phyloP scores from a whole-genome alignment of 2,797 vertebrate genomes.

The Sylvia borin region DNA sequence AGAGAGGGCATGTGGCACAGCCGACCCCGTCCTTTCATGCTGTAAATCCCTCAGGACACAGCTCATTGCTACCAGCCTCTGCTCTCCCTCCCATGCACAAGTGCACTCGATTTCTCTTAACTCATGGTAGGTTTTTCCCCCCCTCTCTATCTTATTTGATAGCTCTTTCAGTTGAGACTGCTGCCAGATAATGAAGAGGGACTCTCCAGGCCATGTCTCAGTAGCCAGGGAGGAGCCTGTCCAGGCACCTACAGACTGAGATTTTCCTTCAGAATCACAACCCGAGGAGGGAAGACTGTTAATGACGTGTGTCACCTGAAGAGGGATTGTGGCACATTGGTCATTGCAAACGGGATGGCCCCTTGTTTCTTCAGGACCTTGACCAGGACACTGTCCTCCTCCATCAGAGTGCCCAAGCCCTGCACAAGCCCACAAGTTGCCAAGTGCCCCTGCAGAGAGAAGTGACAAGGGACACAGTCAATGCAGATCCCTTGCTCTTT shows the following conservation, averaged over 20 bases:
- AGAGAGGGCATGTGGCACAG: not conserved
- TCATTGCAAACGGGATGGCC: conserved; percentile 86
- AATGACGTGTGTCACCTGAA: conserved; percentile 71
- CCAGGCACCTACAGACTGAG: not conserved
- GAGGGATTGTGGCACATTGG: conserved; percentile 84
- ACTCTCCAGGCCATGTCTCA: not conserved
- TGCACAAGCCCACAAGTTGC: conserved; percentile 78
- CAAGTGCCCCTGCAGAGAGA: conserved; percentile 76
- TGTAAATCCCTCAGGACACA: fast-evolving
- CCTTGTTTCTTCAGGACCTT: conserved; percentile 87
- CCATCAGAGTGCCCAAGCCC: conserved; percentile 62
- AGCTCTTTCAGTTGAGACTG: not conserved
- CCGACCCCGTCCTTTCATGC: not conserved
- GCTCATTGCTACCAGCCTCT: not conserved
- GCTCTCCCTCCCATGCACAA: not conserved
- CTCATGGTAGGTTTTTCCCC: fast-evolving
- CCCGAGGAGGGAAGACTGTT: not conserved
- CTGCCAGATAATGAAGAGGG: not conserved
- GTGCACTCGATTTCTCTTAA: not conserved
- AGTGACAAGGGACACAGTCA: fast-evolving
- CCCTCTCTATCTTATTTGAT: not conserved
- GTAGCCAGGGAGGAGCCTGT: not conserved
- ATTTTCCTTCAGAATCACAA: not conserved
- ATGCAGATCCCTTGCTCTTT: not conserved
- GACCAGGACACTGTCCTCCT: conserved; percentile 81